Percentiles rank a stretch among this genome's conserved stretches.
Conservation (phyloP, 92 coral and sea anemone species). For the Pocillopora meandrina region DNA sequence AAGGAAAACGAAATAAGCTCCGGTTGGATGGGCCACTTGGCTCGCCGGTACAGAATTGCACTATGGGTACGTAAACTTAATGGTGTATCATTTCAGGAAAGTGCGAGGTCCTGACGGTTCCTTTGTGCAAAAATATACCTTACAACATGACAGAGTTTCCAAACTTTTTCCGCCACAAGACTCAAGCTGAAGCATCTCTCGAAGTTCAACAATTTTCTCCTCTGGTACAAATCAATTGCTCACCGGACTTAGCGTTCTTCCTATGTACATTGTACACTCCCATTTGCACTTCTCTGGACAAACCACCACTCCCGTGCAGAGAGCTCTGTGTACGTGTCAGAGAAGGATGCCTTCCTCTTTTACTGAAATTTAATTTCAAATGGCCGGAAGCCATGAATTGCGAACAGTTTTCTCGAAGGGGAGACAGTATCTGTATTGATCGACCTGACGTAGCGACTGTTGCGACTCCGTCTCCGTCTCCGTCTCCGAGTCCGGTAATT, state of each 20-base stretch:
- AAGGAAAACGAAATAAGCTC: too few relatives aligned
- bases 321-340: conserved; percentile 41
- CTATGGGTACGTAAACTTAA: background rate
- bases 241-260: conserved; percentile 34
- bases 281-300: background rate
- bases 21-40: too few relatives aligned
- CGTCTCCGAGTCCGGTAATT: background rate
- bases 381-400: conserved; percentile 54
- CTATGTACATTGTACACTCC: conserved; percentile 60
- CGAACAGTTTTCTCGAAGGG: conserved; percentile 16
- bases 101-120: conserved; percentile 33
- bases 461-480: background rate
- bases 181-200: conserved; percentile 46
- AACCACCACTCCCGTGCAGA: conserved; percentile 31
- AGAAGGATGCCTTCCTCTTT: conserved; percentile 27
- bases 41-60: too few relatives aligned
- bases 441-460: background rate
- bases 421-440: background rate
- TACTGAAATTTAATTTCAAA: conserved; percentile 24
- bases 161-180: conserved; percentile 30
- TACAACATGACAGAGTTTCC: conserved; percentile 64
- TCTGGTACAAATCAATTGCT: conserved; percentile 34
- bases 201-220: conserved; percentile 53
- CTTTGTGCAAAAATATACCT: conserved; percentile 34
- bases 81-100: conserved; percentile 10